Percentiles rank a stretch among this genome's conserved stretches.
These are phyloP conservation scores for Rutpela maculata DNA, from an alignment of 2,888 invertebrate genomes.

Conservation along the genomic window DNA sequence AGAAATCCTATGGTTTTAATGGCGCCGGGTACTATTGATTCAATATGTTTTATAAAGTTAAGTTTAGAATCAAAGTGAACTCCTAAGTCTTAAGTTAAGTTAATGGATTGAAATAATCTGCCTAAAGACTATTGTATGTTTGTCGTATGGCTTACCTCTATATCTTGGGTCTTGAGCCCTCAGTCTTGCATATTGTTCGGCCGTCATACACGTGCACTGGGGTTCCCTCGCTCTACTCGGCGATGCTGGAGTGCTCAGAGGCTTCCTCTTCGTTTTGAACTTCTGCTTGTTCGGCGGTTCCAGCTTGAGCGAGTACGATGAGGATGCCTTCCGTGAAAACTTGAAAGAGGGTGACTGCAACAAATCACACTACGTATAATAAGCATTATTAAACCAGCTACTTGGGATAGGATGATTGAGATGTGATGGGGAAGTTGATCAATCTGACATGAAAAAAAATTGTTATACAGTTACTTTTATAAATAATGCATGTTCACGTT, in stretches of 20 bases:
- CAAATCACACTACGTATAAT: slow-evolving; percentile 78
- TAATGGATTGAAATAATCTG: no score
- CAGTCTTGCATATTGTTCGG: slow-evolving; percentile 92
- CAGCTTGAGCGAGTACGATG: slow-evolving; percentile 96
- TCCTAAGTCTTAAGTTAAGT: no score
- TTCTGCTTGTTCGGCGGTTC: slow-evolving; percentile 93
- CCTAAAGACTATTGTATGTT: no score
- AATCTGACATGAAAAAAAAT: neutral
- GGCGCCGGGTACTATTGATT: no score
- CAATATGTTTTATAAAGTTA: no score
- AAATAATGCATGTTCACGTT: no score
- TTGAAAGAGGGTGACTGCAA: slow-evolving; percentile 98
- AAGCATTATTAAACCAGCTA: slow-evolving; percentile 66
- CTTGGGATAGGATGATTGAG: slow-evolving; percentile 36
- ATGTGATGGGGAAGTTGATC: slow-evolving; percentile 15
- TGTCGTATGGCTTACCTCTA: slow-evolving; percentile 74
- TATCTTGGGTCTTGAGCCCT: slow-evolving; percentile 90
- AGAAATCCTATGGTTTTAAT: no score
- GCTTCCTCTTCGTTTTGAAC: slow-evolving; percentile 91
- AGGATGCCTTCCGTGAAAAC: slow-evolving; percentile 97
- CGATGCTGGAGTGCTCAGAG: slow-evolving; percentile 86
- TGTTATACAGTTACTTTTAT: neutral
- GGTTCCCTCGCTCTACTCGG: slow-evolving; percentile 90
- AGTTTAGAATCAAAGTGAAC: no score
- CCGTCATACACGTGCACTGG: slow-evolving; percentile 96